phyloP scores from a whole-genome alignment of 2,113 vertebrate genomes.

The Phodopus roborovskii region DNA sequence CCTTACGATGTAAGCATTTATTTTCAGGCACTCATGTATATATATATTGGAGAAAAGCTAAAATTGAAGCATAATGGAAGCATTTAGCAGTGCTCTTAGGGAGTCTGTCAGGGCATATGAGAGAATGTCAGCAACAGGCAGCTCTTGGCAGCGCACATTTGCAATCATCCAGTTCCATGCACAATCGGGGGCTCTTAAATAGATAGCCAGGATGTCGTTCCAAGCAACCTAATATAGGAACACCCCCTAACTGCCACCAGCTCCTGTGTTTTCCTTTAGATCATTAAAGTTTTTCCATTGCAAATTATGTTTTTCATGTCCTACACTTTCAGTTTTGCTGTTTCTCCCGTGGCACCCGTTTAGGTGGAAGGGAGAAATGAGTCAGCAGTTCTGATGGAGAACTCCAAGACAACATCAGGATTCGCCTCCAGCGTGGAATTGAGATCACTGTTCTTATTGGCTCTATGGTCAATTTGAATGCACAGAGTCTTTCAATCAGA shows the following conservation, averaged over 20 bases:
- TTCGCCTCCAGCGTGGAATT: too few relatives aligned
- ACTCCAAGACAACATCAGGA: too few relatives aligned
- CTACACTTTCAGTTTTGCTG: rapidly evolving
- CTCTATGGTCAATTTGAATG: too few relatives aligned
- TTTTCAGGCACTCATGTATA: too few relatives aligned
- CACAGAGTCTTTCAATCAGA: background rate
- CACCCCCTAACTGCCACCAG: too few relatives aligned
- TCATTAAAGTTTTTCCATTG: background rate
- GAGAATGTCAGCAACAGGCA: background rate
- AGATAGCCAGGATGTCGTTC: background rate
- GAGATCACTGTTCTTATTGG: too few relatives aligned
- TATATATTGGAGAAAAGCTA: background rate
- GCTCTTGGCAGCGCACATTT: rapidly evolving
- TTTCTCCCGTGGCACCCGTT: background rate
- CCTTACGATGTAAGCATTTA: too few relatives aligned
- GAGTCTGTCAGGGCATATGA: background rate
- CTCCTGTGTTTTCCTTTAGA: background rate
- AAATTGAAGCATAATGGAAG: too few relatives aligned
- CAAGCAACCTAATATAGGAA: background rate
- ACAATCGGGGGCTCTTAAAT: rapidly evolving
- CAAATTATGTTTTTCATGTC: too few relatives aligned
- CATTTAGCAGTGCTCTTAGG: background rate
- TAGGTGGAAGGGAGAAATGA: background rate
- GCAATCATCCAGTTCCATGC: background rate
- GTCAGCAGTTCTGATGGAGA: too few relatives aligned